Evolutionary conservation across 2,113 vertebrate genomes (phyloP).

Genomic region (Rhea americana): DNA sequence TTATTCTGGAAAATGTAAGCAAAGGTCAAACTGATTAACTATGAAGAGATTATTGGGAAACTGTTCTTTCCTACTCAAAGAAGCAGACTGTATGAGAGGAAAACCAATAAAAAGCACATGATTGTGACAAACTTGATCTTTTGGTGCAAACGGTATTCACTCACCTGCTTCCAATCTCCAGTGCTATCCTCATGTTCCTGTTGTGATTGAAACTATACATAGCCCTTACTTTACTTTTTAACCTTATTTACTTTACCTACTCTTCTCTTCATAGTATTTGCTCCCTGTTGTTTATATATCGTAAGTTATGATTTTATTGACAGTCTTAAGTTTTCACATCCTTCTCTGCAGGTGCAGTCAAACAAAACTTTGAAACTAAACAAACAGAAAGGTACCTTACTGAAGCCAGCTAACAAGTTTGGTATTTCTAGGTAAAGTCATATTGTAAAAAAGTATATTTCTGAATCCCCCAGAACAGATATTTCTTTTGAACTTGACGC

Average conservation of each 20-base stretch:
- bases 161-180: neutral
- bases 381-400: accelerated
- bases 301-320: neutral
- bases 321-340: neutral
- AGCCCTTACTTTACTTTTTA: neutral
- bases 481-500: accelerated
- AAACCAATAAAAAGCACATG: neutral
- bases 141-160: neutral
- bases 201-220: neutral
- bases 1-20: neutral
- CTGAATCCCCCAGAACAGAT: neutral
- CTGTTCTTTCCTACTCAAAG: neutral
- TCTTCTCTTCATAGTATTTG: neutral
- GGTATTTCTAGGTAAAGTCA: neutral
- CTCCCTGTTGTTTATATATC: neutral
- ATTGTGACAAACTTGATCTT: neutral
- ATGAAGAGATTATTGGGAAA: neutral
- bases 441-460: neutral
- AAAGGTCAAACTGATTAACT: constrained; percentile 15
- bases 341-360: neutral
- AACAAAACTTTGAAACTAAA: neutral
- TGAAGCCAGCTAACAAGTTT: neutral
- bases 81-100: neutral
- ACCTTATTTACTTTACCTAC: neutral
- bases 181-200: neutral